Evolutionary conservation across 2,113 vertebrate genomes (phyloP).

Genomic region (Etia nguti): DNA sequence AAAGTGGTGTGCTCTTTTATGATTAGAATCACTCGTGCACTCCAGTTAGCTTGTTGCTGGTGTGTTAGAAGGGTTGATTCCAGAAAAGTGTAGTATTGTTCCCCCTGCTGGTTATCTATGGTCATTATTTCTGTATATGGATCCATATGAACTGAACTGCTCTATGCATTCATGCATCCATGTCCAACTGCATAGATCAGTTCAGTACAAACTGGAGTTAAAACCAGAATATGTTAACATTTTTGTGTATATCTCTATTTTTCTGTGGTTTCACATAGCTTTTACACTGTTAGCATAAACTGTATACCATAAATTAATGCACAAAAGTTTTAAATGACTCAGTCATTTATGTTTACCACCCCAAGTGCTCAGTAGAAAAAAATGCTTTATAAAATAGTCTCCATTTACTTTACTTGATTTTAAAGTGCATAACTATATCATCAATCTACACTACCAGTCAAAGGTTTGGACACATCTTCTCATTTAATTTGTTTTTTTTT

Average conservation of each 20-base stretch:
- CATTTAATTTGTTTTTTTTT: not conserved
- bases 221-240: not conserved
- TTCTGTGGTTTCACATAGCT: not conserved
- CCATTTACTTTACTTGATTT: not conserved
- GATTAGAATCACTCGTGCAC: not conserved
- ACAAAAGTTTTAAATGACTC: not conserved
- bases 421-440: not conserved
- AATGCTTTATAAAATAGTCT: not conserved
- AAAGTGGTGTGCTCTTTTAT: not conserved
- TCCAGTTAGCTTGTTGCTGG: not conserved
- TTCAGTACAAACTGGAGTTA: not conserved
- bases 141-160: not conserved
- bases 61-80: not conserved
- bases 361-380: not conserved
- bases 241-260: not conserved
- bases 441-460: not conserved
- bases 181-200: not conserved
- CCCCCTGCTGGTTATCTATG: conserved; percentile 33
- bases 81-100: conserved; percentile 8
- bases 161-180: not conserved
- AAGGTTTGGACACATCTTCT: not conserved
- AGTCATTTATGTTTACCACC: not conserved
- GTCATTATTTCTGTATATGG: not conserved
- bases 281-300: not conserved
- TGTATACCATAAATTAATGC: not conserved